These are phyloP conservation scores for Eupeodes corollae DNA, from an alignment of 1,140 invertebrate genomes.

Conservation along the genomic window DNA sequence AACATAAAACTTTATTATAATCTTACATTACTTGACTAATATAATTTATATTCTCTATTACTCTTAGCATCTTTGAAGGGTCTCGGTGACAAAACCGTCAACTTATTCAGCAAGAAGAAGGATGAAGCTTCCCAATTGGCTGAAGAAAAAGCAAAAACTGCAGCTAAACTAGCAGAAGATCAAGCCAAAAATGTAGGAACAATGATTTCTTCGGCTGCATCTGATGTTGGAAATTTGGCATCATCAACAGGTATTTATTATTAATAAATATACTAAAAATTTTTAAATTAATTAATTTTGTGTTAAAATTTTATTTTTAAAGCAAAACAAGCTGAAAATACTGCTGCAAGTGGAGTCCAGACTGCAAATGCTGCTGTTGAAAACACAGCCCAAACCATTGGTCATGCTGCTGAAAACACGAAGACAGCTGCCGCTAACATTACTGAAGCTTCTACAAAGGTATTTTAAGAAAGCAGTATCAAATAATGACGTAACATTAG, in stretches of 20 bases:
- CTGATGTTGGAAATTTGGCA: constrained; percentile 41
- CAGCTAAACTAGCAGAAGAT: constrained; percentile 44
- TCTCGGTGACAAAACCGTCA: constrained; percentile 49
- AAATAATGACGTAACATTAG: background rate
- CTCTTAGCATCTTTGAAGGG: constrained; percentile 45
- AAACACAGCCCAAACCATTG: constrained; percentile 27
- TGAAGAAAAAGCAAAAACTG: constrained; percentile 43
- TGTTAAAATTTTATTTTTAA: background rate
- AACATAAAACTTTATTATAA: too few species aligned
- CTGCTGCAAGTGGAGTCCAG: constrained; percentile 27
- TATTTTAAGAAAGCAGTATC: background rate
- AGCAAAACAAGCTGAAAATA: constrained; percentile 35
- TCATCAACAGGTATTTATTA: constrained; percentile 35
- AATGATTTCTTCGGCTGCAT: constrained; percentile 39
- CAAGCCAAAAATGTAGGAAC: constrained; percentile 48
- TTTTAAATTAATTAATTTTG: background rate
- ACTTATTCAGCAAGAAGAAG: constrained; percentile 50
- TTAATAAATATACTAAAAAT: background rate
- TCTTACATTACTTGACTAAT: too few species aligned
- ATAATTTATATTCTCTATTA: background rate
- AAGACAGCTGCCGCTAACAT: constrained; percentile 32
- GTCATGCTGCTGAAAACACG: constrained; percentile 23
- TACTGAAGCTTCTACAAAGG: constrained; percentile 24
- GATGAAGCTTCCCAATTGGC: constrained; percentile 47
- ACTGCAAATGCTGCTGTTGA: constrained; percentile 25